Evolutionary conservation across 2,797 vertebrate species (phyloP).

Genomic region (Todus mexicanus): DNA sequence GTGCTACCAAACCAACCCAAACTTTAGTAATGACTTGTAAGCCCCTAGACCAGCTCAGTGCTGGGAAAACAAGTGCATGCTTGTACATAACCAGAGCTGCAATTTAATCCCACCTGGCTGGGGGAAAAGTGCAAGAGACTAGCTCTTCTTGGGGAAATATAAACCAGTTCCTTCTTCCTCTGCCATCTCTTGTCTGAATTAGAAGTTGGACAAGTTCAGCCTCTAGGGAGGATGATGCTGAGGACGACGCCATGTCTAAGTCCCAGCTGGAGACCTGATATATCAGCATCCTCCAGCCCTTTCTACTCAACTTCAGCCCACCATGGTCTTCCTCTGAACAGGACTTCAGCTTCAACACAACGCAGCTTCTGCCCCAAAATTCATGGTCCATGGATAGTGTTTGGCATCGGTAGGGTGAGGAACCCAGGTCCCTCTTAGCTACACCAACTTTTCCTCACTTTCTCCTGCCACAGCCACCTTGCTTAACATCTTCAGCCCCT

Average conservation of each 20-base stretch:
- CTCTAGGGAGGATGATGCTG: not conserved
- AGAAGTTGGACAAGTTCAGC: not conserved
- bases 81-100: not conserved
- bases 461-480: not conserved
- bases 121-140: not conserved
- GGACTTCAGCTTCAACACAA: not conserved
- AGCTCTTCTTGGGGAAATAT: not conserved
- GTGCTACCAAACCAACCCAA: slow-evolving; percentile 20
- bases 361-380: not conserved
- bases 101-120: not conserved
- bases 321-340: not conserved
- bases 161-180: not conserved
- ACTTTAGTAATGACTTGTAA: slow-evolving; percentile 12
- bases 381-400: rapidly evolving
- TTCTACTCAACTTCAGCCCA: not conserved
- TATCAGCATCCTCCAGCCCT: not conserved
- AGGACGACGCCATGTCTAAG: not conserved
- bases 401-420: not conserved
- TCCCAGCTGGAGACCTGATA: not conserved
- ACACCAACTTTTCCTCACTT: not conserved
- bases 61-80: slow-evolving; percentile 35
- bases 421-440: not conserved
- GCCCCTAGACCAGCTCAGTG: not conserved
- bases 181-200: not conserved
- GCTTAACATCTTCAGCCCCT: not conserved